Conservation (phyloP, 2,797 vertebrate genomes). For the Urophycis tenuis region DNA sequence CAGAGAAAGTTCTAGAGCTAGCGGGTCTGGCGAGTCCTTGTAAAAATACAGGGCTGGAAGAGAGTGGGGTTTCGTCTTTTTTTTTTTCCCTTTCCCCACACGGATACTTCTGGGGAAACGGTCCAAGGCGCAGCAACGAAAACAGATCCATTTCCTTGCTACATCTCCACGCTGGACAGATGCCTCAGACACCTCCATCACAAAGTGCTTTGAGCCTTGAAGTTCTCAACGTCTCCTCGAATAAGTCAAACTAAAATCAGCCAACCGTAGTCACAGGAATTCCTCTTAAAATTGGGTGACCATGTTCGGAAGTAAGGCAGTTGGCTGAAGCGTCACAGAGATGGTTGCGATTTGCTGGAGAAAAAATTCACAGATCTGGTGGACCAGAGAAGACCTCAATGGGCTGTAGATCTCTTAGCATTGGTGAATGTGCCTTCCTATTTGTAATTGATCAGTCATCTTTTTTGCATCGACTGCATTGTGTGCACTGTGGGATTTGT, state of each 20-base stretch:
- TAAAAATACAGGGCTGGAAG: background rate
- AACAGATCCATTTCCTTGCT: background rate
- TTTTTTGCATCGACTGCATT: background rate
- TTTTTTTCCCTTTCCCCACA: background rate
- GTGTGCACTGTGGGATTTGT: background rate
- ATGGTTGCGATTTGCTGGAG: background rate
- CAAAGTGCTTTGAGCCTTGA: background rate
- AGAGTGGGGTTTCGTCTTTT: background rate
- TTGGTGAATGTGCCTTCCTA: background rate
- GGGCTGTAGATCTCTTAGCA: background rate
- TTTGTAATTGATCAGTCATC: background rate
- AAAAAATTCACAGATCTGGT: background rate
- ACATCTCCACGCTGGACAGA: background rate
- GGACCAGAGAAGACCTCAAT: background rate
- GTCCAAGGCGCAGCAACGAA: background rate
- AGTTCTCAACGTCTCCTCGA: background rate
- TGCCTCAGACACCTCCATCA: background rate
- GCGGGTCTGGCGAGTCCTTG: background rate
- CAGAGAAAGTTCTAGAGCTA: slow-evolving; percentile 1
- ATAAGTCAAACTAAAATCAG: background rate
- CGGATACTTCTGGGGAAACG: background rate
- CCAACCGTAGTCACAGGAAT: background rate
- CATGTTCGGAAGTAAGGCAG: background rate
- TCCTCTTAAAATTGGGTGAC: background rate
- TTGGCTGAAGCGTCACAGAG: background rate